Evolutionary conservation across 2,888 invertebrate genomes (phyloP), one percentile per base, ranked within the genome.

Genomic region (Lamproptera curius): DNA sequence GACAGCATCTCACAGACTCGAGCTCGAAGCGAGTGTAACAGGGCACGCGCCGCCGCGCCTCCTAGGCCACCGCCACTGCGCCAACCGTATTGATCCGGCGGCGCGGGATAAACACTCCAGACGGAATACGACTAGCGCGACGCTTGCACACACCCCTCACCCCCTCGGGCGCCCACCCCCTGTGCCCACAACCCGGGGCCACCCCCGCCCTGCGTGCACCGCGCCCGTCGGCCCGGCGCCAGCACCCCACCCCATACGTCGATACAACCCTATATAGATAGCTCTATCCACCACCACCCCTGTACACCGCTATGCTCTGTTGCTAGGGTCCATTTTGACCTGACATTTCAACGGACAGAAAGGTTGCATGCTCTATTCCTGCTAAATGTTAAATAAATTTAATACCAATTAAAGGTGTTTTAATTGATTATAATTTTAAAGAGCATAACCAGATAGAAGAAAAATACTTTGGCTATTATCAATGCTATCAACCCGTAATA

Each of bases 61-160:
- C 73, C 74, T 76, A 73, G 77, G 74, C 73, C 76, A 76, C 77
- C 85, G 85, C 76, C 85, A 87, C 84, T 88, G 85, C 87, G 86
- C 86, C 86, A 87, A 76, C 82, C 65, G 84, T 87, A 86, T 88
- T 82, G 87, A 86, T 86, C 87, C 80, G 76, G 63, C 86, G 78
- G 73, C 83, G 79, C 83, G 86, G 86, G 84, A 86, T 84, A 81
- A 84, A 83, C 84, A 82, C 82, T 85, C 87, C 85, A 87, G 85
- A 87, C 88, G 83, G 82, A 85, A 85, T 86, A 86, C 85, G 80
- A 79, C 85, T 73, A 80, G 79, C 78, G 78, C 83, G 80, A 78
- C 79, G 76, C 76, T 77, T 78, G 82, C 82, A 80, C 80, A 77
- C 80, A 74, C 82, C 80, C 81, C 76, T 68, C 73, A 61, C 75